Base-by-base conservation (phyloP, 2,797 vertebrate genomes). In the Dallia pectoralis region DNA sequence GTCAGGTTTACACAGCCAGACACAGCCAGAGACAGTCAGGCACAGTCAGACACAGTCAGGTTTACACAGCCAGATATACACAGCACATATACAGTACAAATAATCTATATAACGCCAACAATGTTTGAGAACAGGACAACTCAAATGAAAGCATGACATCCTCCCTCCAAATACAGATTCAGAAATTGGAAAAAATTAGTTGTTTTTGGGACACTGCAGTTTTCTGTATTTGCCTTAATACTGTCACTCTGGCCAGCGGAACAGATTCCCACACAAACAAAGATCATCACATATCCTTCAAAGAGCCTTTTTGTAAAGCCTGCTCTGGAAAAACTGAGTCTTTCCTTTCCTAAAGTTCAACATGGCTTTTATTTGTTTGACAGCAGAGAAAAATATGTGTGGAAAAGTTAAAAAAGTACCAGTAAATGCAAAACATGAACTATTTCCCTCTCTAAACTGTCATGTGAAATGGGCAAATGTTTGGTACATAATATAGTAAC, bases 281-380 rank as follows among this genome's bases (percentile, higher is more conserved):
- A 25, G 83, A 85, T 86, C 80, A 79, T 72, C 86, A 88, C 19
- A 56, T 56, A 29, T 33, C 73, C 73, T 40, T 67, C 84, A 91
- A 87, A 91, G 84, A 85, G 85, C 76, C 81, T 85, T 86, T 87
- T 89, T 91, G 87, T 90, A 65, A 80, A 77, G 78, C 80, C 73
- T 65, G 73, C 88, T 88, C 87, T 88, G 91, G 91, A 92, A 92
- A 92, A 87, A 88, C 8, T 91, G 90, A 92, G 85, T 79, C 59
- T 88, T 88, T 87, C 80, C 59, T 88, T 88, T 87, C 79, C 80
- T 33, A 19, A 49, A 65, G 18, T 18, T 19, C 29, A 36, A 81
- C 88, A 89, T 81, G 85, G 79, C 85, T 88, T 87, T 90, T 86
- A 90, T 90, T 91, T 91, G 89, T 91, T 91, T 91, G 89, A 92